Base-by-base conservation (phyloP, 2,888 invertebrate species). In the Lagria hirta region DNA sequence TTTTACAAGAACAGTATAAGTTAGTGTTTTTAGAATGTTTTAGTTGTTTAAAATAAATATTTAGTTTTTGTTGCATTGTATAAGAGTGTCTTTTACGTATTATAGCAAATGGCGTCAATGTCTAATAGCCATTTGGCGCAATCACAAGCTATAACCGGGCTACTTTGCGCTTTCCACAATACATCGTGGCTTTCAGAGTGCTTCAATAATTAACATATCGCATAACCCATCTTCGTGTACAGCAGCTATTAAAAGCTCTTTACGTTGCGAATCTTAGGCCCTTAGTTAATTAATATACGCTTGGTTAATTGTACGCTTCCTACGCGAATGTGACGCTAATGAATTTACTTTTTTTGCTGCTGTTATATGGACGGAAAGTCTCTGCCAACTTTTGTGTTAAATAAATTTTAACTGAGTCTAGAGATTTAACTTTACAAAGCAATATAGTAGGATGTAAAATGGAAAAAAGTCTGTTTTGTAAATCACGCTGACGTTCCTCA, bases 201-300 rank as follows among this genome's bases (percentile, higher is more conserved):
- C 28, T 35, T 51, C 38, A 51, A 56, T 56, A 55, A 53, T 57
- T 54, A 54, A 54, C 57, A 52, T 56, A 53, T 52, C 54, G 50
- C 51, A 50, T 52, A 50, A 48, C 44, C 52, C 48, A 55, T 55
- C 52, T 52, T 45, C 30, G 48, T 48, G 35, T 34, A 44, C 11
- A 15, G 28, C 29, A 22, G 46, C 47, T 49, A 48, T 53, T 53
- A 51, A 36, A 36, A 43, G 24, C 48, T 48, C 47, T 37, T 46
- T 44, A 33, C 47, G 43, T 49, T 24, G 43, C 43, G 22, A 40
- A 34, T 37, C 44, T 46, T 27, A 48, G 42, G 32, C 33, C 26
- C 22, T 50, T 50, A 47, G 42, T 48, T 52, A 55, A 55, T 55
- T 55, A 55, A 54, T 52, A 50, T 48, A 54, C 41, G 52, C 44